Base-by-base conservation (phyloP, 2,797 vertebrate species). In the Leptodactylus fallax region DNA sequence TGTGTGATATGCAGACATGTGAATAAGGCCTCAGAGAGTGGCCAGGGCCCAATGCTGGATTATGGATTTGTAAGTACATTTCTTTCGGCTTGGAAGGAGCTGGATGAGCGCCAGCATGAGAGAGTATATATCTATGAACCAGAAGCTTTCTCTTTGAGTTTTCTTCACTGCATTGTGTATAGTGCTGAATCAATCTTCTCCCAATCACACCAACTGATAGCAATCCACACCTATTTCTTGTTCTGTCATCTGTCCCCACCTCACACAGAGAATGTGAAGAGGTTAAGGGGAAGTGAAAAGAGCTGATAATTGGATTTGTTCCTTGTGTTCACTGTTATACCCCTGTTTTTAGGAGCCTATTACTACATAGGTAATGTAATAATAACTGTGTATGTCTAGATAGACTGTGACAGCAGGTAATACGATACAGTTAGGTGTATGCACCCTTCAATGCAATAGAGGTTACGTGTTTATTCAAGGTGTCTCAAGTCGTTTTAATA, bases 151-250 rank as follows among this genome's bases (percentile, higher is more conserved):
- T 36, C 36, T 36, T 36, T 36, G 65, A 21, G 21, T 25, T 67
- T 53, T 12, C 12, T 6, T 53, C 7, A 6, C 51, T 53, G 12
- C 55, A 63, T 51, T 14, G 12, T 49, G 9, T 51, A 49, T 6
- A n/a, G 27, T 19, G 25, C 14, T 78, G 51, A 55, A 21, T 78
- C 55, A 23, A 78, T 78, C 49, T 78, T 56, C 7, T 81, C 3
- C 23, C 63, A 27, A 55, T 83, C 65, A 36, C 81, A 56, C 81
- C 65, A 13, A 71, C 60, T 21, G 14, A 53, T 55, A 19, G 23
- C 27, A 27, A 16, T 17, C 47, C 10, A 58, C 81, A 83, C 81
- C 81, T 36, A 83, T 83, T 83, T n/a, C 25, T 83, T 72, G 19
- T 81, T 49, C 60, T 63, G 36, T 83, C 63, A 83, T 72, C 51